Conservation (phyloP, 2,888 invertebrate genomes). For the Alviniconcha strummeri region DNA sequence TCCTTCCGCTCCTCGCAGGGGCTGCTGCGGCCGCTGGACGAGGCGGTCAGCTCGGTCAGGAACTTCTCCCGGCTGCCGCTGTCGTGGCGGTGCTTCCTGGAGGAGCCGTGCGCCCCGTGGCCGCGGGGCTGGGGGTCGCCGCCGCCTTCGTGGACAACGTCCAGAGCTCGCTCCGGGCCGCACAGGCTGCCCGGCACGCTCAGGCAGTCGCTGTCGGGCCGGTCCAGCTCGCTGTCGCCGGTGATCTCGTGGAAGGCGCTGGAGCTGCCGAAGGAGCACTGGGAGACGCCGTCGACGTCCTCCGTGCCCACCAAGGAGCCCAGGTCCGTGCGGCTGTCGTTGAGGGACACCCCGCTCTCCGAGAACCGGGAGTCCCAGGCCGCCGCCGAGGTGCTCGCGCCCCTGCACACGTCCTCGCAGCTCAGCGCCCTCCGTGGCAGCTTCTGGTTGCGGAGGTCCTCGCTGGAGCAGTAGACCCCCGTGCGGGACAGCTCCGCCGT, state of each 20-base stretch:
- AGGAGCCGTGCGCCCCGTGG: no score
- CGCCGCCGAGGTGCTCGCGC: conserved; percentile 19
- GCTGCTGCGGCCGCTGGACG: not conserved
- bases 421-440: conserved; percentile 20
- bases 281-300: conserved; percentile 35
- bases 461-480: conserved; percentile 10
- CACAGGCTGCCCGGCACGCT: conserved; percentile 7
- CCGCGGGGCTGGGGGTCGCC: no score
- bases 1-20: not conserved
- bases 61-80: conserved; percentile 23
- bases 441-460: not conserved
- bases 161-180: not conserved
- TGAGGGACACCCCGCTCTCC: conserved; percentile 42
- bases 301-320: conserved; percentile 33
- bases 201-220: conserved; percentile 34
- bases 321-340: conserved; percentile 31
- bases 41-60: conserved; percentile 11
- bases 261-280: conserved; percentile 40
- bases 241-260: conserved; percentile 41
- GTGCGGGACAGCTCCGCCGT: conserved; percentile 17
- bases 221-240: conserved; percentile 39
- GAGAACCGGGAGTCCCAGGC: conserved; percentile 27
- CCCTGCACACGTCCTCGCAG: conserved; percentile 39
- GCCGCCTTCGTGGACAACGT: not conserved
- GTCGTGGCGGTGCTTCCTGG: not conserved